Evolutionary conservation across 23 tunicate genomes (phyloP).

Genomic region (Corella eumyota): DNA sequence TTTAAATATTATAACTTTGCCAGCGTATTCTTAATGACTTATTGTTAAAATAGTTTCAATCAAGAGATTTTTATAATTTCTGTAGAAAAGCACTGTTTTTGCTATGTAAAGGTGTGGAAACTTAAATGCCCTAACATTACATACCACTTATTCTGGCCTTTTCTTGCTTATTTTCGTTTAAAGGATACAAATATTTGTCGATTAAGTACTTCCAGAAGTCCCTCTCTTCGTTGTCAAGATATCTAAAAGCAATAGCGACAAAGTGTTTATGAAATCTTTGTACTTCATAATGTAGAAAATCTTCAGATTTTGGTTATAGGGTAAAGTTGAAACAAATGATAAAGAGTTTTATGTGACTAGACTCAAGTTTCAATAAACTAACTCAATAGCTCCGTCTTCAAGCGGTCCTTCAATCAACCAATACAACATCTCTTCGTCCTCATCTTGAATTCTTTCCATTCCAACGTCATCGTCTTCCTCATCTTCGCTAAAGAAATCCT

Average conservation of each 20-base stretch:
- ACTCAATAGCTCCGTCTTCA: slow-evolving; percentile 58
- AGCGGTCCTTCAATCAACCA: slow-evolving; percentile 59
- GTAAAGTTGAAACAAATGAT: not conserved
- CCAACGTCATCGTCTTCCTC: slow-evolving; percentile 33
- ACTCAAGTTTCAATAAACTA: slow-evolving; percentile 1
- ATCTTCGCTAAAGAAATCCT: not conserved
- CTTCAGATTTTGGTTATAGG: too few species aligned
- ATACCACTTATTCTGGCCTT: slow-evolving; percentile 23
- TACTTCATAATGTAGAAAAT: too few species aligned
- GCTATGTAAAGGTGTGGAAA: too few species aligned
- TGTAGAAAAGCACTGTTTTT: too few species aligned
- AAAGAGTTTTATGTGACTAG: not conserved
- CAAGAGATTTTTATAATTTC: too few species aligned
- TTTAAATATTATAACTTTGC: too few species aligned
- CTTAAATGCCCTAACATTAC: too few species aligned
- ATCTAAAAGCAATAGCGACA: slow-evolving; percentile 14
- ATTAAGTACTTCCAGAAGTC: slow-evolving; percentile 70
- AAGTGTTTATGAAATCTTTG: not conserved
- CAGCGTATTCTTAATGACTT: too few species aligned
- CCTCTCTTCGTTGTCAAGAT: slow-evolving; percentile 61
- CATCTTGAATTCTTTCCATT: slow-evolving; percentile 32
- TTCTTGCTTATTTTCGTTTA: slow-evolving; percentile 39
- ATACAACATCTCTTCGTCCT: slow-evolving; percentile 33
- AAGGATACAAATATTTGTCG: slow-evolving; percentile 44
- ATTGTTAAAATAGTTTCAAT: too few species aligned